These are phyloP conservation scores for Lottia gigantea DNA, from an alignment of 2,888 invertebrate genomes.

Conservation along the genomic window DNA sequence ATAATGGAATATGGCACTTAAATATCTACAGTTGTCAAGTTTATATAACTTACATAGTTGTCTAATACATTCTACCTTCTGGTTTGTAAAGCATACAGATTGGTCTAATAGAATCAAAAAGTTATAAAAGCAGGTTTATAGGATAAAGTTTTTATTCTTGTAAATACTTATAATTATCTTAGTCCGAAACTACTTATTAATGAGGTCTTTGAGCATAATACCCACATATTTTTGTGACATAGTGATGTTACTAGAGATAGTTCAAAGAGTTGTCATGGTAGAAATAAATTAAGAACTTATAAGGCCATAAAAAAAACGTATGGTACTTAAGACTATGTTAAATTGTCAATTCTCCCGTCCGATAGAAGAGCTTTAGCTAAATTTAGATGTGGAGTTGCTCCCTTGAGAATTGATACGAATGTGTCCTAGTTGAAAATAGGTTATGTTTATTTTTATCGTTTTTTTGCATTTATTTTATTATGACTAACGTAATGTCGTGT, in stretches of 20 bases:
- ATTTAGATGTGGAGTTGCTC: neutral
- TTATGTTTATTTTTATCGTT: neutral
- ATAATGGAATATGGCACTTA: too few relatives aligned
- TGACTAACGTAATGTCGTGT: too few relatives aligned
- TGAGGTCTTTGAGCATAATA: neutral
- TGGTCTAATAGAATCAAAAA: too few relatives aligned
- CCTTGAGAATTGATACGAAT: too few relatives aligned
- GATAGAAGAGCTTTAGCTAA: neutral
- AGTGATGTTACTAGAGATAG: neutral
- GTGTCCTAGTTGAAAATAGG: neutral
- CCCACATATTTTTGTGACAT: neutral
- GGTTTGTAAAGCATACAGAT: too few relatives aligned
- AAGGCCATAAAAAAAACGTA: neutral
- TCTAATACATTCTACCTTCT: too few relatives aligned
- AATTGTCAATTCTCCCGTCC: neutral
- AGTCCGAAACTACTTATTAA: neutral
- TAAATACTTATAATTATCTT: neutral
- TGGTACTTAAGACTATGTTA: neutral
- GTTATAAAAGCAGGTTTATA: neutral
- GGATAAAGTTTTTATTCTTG: neutral
- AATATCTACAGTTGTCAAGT: too few relatives aligned
- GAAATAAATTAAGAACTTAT: neutral
- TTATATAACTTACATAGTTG: too few relatives aligned
- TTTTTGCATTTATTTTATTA: too few relatives aligned
- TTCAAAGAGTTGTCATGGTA: neutral